Evolutionary conservation across 2,888 invertebrate genomes (phyloP), one percentile per base, ranked within the genome.

Genomic region (Dorcus hopei): DNA sequence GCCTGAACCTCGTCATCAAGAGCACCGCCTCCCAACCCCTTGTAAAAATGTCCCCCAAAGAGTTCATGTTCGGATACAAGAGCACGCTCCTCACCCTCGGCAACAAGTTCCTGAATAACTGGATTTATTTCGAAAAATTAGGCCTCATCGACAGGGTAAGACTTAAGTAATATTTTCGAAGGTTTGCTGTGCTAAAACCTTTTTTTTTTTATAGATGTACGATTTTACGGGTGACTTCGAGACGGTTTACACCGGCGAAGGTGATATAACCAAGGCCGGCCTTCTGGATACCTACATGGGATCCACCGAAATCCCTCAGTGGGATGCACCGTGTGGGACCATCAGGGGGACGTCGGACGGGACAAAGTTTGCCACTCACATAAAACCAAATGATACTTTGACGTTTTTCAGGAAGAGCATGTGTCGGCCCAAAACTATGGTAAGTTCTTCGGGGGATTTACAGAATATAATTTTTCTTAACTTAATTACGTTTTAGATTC

Each of bases 31-130:
- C 87, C 3, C 80, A 85, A 65, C 91, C 93, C 0, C 80, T 95
- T 16, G 86, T 89, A 3, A 79, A 83, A 70, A 91, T 93, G 88
- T 91, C 92, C 0, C 93, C 94, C 0, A 85, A 79, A 61, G 93
- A 94, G 74, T 92, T 94, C 76, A 91, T 95, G 91, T 94, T 94
- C 80, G 93, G 93, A 0, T 93, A 91, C 78, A 80, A 88, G 65
- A 90, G 91, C n/a, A 81, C 89, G 3, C 80, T 95, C 57, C 88
- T 95, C 77, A 89, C 89, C 1, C 75, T 95, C 54, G 94, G 94
- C 0, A 91, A 94, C 75, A 88, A 87, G 14, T 84, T 94, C 67
- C 79, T 94, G 79, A 91, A 93, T 0, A 85, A 87, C 9, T 94
- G 93, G 90, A 91, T 94, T 55, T 87, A 85, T 57, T 94, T 93